Conservation (phyloP, 2,888 invertebrate genomes). For the Perizoma affinitatum region DNA sequence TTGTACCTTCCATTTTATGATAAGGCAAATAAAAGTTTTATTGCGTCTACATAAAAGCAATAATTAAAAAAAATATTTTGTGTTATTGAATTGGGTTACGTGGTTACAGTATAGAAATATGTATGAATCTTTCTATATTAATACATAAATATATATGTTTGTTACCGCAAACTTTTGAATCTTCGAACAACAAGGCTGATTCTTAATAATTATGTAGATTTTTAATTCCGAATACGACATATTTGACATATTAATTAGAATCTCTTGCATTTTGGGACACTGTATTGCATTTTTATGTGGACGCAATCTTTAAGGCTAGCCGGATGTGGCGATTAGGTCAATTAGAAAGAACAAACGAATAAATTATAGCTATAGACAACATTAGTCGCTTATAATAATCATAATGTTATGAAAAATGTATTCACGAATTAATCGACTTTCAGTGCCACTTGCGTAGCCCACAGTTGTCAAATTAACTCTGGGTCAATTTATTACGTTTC, state of each 20-base stretch:
- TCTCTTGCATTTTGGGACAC: no score
- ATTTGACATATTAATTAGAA: no score
- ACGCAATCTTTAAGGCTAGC: slow-evolving; percentile 38
- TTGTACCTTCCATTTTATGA: slow-evolving; percentile 63
- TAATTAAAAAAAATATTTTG: slow-evolving; percentile 1
- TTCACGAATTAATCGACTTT: neutral
- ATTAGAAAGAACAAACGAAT: slow-evolving; percentile 55
- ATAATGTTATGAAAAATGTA: neutral
- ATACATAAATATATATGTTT: no score
- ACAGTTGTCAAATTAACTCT: no score
- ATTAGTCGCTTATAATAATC: slow-evolving; percentile 29
- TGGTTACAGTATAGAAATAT: no score
- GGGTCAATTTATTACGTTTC: no score
- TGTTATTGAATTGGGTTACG: neutral
- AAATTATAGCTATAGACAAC: slow-evolving; percentile 22
- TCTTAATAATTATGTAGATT: no score
- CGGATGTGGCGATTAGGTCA: slow-evolving; percentile 77
- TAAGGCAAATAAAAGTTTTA: slow-evolving; percentile 30
- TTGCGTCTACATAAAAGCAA: slow-evolving; percentile 23
- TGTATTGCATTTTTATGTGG: slow-evolving; percentile 35
- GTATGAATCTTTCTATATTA: no score
- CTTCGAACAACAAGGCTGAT: no score
- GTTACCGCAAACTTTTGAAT: no score
- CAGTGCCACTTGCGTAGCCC: no score
- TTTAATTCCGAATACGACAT: no score